A percentile compares a stretch with the other conserved stretches of the same genome.
phyloP scores from a whole-genome alignment of 2,797 vertebrate species.

The Bovichtus diacanthus region DNA sequence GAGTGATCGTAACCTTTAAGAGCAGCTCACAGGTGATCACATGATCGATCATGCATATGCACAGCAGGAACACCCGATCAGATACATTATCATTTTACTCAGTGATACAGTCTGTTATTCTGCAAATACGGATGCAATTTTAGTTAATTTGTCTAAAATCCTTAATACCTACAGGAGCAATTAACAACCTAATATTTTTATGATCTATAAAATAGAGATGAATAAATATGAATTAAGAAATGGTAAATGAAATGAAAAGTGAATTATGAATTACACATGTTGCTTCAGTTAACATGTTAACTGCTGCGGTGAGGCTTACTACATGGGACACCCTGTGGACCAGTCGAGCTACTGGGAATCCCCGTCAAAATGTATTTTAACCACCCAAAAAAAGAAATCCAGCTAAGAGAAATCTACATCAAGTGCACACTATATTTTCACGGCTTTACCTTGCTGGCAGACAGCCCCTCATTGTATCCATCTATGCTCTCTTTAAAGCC shows the following conservation, averaged over 20 bases:
- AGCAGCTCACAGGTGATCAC: neutral
- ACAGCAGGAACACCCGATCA: slow-evolving; percentile 15
- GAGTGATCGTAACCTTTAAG: neutral
- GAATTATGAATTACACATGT: neutral
- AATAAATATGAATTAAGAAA: neutral
- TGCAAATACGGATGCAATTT: neutral
- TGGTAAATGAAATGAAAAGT: neutral
- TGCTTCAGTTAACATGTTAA: neutral
- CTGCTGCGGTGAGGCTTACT: too few relatives aligned
- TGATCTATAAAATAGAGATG: neutral
- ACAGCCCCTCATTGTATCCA: too few relatives aligned
- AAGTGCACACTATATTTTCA: too few relatives aligned
- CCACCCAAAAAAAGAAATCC: too few relatives aligned
- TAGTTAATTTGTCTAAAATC: neutral
- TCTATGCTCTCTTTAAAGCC: too few relatives aligned
- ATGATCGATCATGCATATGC: neutral
- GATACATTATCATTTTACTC: neutral
- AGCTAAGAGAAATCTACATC: too few relatives aligned
- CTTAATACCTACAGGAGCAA: neutral
- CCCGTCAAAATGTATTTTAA: too few relatives aligned
- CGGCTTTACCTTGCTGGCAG: too few relatives aligned
- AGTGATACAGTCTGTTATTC: neutral
- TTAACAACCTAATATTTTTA: neutral
- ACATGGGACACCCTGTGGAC: too few relatives aligned
- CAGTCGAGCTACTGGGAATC: too few relatives aligned